Conservation (phyloP, 2,797 vertebrate genomes). For the Danio jaintianensis region DNA sequence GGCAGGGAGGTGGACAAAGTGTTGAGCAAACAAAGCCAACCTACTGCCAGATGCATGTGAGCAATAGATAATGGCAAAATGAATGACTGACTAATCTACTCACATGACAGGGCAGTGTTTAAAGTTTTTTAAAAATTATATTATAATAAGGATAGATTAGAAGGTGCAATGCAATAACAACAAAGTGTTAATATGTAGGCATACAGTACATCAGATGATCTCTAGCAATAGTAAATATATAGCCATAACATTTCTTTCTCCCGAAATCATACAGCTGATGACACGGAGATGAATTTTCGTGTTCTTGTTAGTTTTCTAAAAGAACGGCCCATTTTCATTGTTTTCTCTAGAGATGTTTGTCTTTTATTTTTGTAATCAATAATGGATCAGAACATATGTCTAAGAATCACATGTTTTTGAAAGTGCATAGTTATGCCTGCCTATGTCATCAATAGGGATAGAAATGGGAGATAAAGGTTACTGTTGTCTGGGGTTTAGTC, state of each 20-base stretch:
- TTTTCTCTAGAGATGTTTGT: neutral
- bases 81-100: conserved; percentile 16
- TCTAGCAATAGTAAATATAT: neutral
- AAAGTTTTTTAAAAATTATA: conserved; percentile 1
- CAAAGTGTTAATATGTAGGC: neutral
- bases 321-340: neutral
- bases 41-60: conserved; percentile 20
- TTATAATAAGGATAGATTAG: neutral
- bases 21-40: conserved; percentile 60
- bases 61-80: conserved; percentile 13
- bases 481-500: neutral
- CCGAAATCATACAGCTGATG: neutral
- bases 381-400: neutral
- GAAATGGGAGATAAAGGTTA: conserved; percentile 34
- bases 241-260: neutral
- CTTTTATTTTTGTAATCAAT: neutral
- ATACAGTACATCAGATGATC: neutral
- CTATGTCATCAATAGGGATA: neutral
- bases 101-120: neutral
- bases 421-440: neutral
- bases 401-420: neutral
- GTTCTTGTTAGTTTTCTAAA: neutral
- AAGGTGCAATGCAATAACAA: neutral
- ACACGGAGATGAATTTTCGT: no score
- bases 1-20: conserved; percentile 55